Evolutionary conservation across 2,888 invertebrate genomes (phyloP).

Genomic region (Ptychoptera contaminata): DNA sequence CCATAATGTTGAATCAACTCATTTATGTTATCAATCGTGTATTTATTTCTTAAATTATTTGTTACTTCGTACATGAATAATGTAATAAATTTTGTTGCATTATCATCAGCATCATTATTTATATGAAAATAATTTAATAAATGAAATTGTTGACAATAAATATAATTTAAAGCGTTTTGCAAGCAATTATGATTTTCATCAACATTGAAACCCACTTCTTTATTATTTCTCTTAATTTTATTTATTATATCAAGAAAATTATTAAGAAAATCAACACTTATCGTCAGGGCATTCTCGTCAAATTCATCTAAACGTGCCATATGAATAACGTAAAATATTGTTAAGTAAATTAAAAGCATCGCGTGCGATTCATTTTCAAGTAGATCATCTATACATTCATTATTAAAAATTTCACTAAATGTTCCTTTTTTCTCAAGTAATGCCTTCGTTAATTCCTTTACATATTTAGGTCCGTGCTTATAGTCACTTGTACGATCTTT

Average conservation of each 20-base stretch:
- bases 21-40: constrained; percentile 12
- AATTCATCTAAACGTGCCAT: constrained; percentile 10
- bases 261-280: too few relatives aligned
- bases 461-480: too few relatives aligned
- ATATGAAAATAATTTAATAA: constrained; percentile 18
- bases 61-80: constrained; percentile 18
- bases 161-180: constrained; percentile 20
- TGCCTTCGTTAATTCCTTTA: neutral
- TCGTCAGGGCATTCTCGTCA: neutral
- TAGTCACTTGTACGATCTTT: too few relatives aligned
- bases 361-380: constrained; percentile 19
- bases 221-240: too few relatives aligned
- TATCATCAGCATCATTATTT: constrained; percentile 16
- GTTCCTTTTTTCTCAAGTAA: neutral
- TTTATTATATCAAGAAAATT: too few relatives aligned
- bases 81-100: constrained; percentile 12
- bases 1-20: constrained; percentile 20
- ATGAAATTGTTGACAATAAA: constrained; percentile 21
- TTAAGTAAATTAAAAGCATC: constrained; percentile 22
- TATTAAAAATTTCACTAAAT: neutral
- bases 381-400: constrained; percentile 10
- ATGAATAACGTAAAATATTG: constrained; percentile 19
- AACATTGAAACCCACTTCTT: too few relatives aligned
- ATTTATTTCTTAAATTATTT: constrained; percentile 16
- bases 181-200: neutral